Percentiles rank a stretch among this genome's conserved stretches.
Evolutionary conservation across 2,888 invertebrate species (phyloP).

Genomic region (Drosophila kanekoi): DNA sequence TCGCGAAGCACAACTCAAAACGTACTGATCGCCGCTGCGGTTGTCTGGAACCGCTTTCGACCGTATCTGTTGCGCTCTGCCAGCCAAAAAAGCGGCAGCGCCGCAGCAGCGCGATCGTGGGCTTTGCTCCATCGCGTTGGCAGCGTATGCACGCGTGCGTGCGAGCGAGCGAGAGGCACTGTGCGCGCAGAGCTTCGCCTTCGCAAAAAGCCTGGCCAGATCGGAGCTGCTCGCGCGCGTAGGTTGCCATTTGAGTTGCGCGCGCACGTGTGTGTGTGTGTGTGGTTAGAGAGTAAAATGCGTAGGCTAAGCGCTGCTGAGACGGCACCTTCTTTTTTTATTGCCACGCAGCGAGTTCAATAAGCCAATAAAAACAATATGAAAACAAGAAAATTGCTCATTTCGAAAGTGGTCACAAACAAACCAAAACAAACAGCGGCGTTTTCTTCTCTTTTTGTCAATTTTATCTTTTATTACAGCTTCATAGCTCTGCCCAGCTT

Average conservation of each 20-base stretch:
- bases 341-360: constrained; percentile 75
- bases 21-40: constrained; percentile 81
- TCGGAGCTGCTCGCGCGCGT: constrained; percentile 30
- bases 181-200: constrained; percentile 49
- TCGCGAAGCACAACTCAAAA: constrained; percentile 83
- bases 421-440: constrained; percentile 66
- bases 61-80: constrained; percentile 70
- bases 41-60: constrained; percentile 74
- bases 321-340: constrained; percentile 25
- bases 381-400: constrained; percentile 39
- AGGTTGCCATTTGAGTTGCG: constrained; percentile 52
- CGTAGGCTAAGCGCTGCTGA: constrained; percentile 57
- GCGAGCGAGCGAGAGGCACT: constrained; percentile 66
- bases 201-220: constrained; percentile 64
- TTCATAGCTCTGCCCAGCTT: no score
- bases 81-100: constrained; percentile 56
- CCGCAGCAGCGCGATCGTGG: constrained; percentile 53
- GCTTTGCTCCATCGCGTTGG: constrained; percentile 52
- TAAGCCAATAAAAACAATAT: constrained; percentile 68
- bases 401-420: constrained; percentile 68
- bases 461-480: not conserved
- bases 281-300: constrained; percentile 43
- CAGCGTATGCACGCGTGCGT: constrained; percentile 25
- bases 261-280: constrained; percentile 15
- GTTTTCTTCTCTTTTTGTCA: constrained; percentile 15